Conservation (phyloP, 2,113 vertebrate species). For the Microcebus griseorufus region DNA sequence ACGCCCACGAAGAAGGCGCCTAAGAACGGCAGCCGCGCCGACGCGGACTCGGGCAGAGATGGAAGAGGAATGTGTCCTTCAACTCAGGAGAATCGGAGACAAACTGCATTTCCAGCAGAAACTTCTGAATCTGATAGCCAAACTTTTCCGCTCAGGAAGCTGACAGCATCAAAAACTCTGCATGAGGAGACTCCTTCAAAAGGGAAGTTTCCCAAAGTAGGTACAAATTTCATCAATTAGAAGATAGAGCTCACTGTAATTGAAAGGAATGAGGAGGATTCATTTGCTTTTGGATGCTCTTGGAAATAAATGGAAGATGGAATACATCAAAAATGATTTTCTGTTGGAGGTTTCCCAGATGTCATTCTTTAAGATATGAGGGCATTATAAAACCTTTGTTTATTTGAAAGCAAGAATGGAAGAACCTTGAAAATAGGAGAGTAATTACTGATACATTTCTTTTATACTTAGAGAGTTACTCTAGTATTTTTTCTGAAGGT, state of each 20-base stretch:
- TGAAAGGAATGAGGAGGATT: neutral
- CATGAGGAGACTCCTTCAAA: neutral
- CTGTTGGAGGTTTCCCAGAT: neutral
- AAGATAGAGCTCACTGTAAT: neutral
- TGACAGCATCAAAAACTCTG: slow-evolving; percentile 56
- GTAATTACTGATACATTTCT: neutral
- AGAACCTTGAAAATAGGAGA: neutral
- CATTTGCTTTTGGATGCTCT: neutral
- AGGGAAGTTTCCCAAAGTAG: neutral
- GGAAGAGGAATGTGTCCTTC: slow-evolving; percentile 76
- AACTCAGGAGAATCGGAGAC: slow-evolving; percentile 84
- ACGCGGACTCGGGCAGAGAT: slow-evolving; percentile 50
- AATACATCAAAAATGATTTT: neutral
- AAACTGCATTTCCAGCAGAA: slow-evolving; percentile 82
- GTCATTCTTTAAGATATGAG: neutral
- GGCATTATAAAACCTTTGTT: neutral
- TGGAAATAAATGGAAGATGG: neutral
- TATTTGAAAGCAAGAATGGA: neutral
- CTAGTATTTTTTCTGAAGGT: neutral
- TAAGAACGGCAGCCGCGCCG: no score
- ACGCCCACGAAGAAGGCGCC: no score
- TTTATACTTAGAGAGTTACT: slow-evolving; percentile 35
- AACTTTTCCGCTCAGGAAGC: slow-evolving; percentile 77
- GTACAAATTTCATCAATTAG: neutral
- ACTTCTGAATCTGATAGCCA: slow-evolving; percentile 79